Conservation (phyloP, 2,113 vertebrate species). For the Nothoprocta perdicaria region DNA sequence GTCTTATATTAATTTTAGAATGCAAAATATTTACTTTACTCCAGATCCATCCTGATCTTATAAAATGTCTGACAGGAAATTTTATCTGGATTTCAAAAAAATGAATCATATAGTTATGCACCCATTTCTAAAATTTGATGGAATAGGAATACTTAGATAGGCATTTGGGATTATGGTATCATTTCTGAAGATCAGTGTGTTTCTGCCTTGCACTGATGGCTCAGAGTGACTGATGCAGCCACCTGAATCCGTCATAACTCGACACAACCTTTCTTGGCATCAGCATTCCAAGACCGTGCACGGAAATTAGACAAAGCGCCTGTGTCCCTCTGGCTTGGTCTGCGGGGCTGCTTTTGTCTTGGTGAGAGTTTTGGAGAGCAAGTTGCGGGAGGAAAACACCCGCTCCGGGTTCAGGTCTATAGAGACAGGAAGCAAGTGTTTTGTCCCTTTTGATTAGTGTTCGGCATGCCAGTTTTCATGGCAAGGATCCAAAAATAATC, state of each 20-base stretch:
- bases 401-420: background rate
- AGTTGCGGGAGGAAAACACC: background rate
- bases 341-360: background rate
- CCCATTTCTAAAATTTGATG: slow-evolving; percentile 6
- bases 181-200: background rate
- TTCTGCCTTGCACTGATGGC: slow-evolving; percentile 10
- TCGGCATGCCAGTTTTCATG: slow-evolving; percentile 8
- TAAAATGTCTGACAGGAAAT: background rate
- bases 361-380: background rate
- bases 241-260: background rate
- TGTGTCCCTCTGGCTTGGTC: background rate
- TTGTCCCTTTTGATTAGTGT: slow-evolving; percentile 46
- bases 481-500: slow-evolving; percentile 63
- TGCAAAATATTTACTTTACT: background rate
- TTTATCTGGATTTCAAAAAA: background rate
- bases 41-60: background rate
- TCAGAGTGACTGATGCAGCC: background rate
- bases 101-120: slow-evolving; percentile 2
- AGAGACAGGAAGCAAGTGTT: slow-evolving; percentile 58
- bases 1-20: background rate
- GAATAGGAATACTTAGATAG: slow-evolving; percentile 42
- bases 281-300: accelerated
- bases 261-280: background rate
- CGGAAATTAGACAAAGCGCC: accelerated
- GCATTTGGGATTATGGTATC: slow-evolving; percentile 24